Percentiles rank a stretch among this genome's conserved stretches.
Evolutionary conservation across 2,888 invertebrate species (phyloP).

Genomic region (Caenorhabditis macrosperma): DNA sequence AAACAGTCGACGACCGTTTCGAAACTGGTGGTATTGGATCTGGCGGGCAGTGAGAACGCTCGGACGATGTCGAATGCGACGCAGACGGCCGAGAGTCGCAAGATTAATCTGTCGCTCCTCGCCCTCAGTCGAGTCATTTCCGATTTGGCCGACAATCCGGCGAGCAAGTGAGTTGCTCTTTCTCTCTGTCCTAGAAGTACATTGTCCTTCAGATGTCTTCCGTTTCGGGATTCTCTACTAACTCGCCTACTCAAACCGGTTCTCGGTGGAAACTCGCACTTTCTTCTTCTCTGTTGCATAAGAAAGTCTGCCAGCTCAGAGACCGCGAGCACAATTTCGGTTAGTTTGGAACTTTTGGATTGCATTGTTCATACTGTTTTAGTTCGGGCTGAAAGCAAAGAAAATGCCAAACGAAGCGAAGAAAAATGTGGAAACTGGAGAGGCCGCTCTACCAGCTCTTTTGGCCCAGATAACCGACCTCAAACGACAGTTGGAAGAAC

Average conservation of each 20-base stretch:
- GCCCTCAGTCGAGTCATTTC: conserved; percentile 13
- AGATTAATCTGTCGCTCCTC: conserved; percentile 21
- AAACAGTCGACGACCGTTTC: conserved; percentile 6
- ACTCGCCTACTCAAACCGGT: conserved; percentile 18
- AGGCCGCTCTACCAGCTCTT: not conserved
- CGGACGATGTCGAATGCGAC: not conserved
- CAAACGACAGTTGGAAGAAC: conserved; percentile 3
- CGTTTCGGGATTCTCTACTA: conserved; percentile 12
- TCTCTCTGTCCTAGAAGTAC: no score
- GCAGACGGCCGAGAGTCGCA: conserved; percentile 2
- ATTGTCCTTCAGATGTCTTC: not conserved
- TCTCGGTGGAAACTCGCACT: conserved; percentile 16
- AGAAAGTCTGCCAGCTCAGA: not conserved
- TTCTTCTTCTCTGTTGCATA: conserved; percentile 18
- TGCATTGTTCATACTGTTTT: not conserved
- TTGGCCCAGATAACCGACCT: conserved; percentile 8
- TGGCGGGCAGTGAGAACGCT: conserved; percentile 31
- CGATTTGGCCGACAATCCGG: not conserved
- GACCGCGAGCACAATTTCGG: conserved; percentile 3
- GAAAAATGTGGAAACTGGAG: conserved; percentile 14
- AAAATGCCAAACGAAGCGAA: conserved; percentile 8
- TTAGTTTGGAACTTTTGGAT: not conserved
- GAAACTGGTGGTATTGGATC: conserved; percentile 5
- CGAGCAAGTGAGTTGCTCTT: not conserved
- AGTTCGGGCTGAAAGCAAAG: conserved; percentile 20